Percentiles rank a stretch among this genome's conserved stretches.
Conservation (phyloP, 2,113 vertebrate genomes). For the Corythaixoides concolor region DNA sequence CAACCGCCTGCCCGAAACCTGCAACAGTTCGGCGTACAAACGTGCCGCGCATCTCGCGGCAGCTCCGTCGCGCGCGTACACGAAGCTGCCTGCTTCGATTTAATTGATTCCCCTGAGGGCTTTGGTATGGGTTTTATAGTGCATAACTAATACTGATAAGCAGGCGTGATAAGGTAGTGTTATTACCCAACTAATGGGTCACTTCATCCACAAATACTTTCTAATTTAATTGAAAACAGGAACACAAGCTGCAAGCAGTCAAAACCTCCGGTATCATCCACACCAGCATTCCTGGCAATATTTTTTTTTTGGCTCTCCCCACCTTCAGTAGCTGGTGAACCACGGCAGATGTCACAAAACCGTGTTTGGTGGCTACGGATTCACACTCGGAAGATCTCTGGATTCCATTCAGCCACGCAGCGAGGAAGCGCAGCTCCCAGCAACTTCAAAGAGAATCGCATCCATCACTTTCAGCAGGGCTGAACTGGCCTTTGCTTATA, state of each 20-base stretch:
- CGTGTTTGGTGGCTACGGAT: not conserved
- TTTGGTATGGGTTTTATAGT: conserved; percentile 58
- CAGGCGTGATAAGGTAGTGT: conserved; percentile 58
- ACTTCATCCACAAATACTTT: conserved; percentile 55
- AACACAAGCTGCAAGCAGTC: not conserved
- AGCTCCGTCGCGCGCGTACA: not conserved
- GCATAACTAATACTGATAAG: conserved; percentile 73
- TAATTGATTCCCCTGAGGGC: conserved; percentile 52
- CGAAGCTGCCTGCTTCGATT: not conserved
- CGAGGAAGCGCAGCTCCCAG: conserved; percentile 3
- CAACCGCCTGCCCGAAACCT: not conserved
- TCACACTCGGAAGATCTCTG: conserved; percentile 1
- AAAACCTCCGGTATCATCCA: fast-evolving
- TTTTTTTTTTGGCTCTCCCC: not conserved
- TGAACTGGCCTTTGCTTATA: conserved; percentile 28
- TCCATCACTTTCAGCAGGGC: conserved; percentile 23
- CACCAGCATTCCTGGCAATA: not conserved
- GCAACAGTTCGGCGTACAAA: not conserved
- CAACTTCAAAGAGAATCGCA: conserved; percentile 43
- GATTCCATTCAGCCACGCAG: conserved; percentile 37
- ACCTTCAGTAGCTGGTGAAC: conserved; percentile 21
- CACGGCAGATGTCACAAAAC: conserved; percentile 1
- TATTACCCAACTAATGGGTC: conserved; percentile 64
- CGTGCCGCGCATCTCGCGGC: fast-evolving
- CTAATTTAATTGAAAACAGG: conserved; percentile 63